A percentile compares a stretch with the other conserved stretches of the same genome.
phyloP scores from a whole-genome alignment of 2,888 invertebrate species.

The Agrotis puta region DNA sequence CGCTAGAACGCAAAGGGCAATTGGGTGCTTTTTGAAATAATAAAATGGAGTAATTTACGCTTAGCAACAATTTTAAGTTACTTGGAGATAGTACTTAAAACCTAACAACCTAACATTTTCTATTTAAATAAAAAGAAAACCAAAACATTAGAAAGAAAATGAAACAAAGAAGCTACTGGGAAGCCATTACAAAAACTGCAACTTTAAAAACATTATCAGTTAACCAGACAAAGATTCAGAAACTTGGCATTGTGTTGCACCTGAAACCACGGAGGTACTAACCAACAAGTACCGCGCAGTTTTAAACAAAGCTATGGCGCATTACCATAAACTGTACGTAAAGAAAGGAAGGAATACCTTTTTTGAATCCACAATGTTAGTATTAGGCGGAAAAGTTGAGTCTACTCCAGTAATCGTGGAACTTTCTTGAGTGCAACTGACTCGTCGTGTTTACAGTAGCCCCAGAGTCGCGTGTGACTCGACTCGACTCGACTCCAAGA shows the following conservation, averaged over 20 bases:
- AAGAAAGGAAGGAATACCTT: conserved; percentile 82
- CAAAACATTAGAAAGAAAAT: conserved; percentile 27
- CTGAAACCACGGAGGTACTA: conserved; percentile 84
- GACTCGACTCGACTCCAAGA: conserved; percentile 74
- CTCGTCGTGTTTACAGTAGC: conserved; percentile 75
- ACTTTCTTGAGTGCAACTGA: conserved; percentile 68
- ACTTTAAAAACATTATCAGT: conserved; percentile 75
- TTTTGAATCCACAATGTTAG: conserved; percentile 88
- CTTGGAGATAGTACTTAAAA: not conserved
- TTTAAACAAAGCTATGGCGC: conserved; percentile 87
- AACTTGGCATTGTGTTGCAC: conserved; percentile 82
- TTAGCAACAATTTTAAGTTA: not conserved
- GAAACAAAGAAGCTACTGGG: conserved; percentile 34
- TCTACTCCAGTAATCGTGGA: conserved; percentile 80
- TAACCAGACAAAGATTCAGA: conserved; percentile 84
- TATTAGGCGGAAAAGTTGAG: conserved; percentile 85
- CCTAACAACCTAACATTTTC: not conserved
- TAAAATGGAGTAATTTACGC: not conserved
- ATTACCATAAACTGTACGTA: conserved; percentile 88
- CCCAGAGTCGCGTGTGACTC: conserved; percentile 74
- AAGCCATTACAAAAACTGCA: conserved; percentile 49
- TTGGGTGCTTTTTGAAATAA: too few relatives aligned
- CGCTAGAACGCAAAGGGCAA: too few relatives aligned
- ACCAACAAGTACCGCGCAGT: conserved; percentile 86
- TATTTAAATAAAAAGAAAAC: conserved; percentile 18